Conservation (phyloP, 2,888 invertebrate genomes). For the Patella pellucida region DNA sequence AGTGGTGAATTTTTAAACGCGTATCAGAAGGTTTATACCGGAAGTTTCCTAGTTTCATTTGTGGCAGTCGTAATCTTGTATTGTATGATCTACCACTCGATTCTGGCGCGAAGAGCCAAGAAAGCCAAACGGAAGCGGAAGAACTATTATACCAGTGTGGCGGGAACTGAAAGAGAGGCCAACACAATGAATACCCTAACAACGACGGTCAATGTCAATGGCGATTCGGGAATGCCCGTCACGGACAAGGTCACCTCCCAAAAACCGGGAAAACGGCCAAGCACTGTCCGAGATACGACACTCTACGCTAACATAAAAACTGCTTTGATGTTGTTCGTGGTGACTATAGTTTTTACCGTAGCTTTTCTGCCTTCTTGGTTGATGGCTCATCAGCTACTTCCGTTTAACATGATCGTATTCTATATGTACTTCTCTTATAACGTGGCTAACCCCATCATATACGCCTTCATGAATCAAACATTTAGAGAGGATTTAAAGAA, state of each 20-base stretch:
- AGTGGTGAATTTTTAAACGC: background rate
- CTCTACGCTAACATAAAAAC: slow-evolving; percentile 64
- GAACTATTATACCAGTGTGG: slow-evolving; percentile 31
- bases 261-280: slow-evolving; percentile 29
- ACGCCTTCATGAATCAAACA: slow-evolving; percentile 69
- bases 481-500: slow-evolving; percentile 61
- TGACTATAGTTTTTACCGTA: slow-evolving; percentile 66
- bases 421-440: slow-evolving; percentile 69
- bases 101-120: slow-evolving; percentile 45
- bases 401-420: slow-evolving; percentile 56
- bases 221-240: background rate
- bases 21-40: slow-evolving; percentile 45
- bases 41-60: slow-evolving; percentile 51
- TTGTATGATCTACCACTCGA: slow-evolving; percentile 59
- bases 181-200: background rate
- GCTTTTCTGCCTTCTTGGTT: slow-evolving; percentile 67
- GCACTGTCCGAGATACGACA: slow-evolving; percentile 42
- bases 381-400: slow-evolving; percentile 54
- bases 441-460: slow-evolving; percentile 68
- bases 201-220: slow-evolving; percentile 11
- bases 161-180: slow-evolving; percentile 17
- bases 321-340: slow-evolving; percentile 69
- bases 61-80: slow-evolving; percentile 57
- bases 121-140: slow-evolving; percentile 37
- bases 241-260: slow-evolving; percentile 10